These are phyloP conservation scores for Cecropterus lyciades DNA, from an alignment of 1,140 invertebrate genomes.

Conservation along the genomic window DNA sequence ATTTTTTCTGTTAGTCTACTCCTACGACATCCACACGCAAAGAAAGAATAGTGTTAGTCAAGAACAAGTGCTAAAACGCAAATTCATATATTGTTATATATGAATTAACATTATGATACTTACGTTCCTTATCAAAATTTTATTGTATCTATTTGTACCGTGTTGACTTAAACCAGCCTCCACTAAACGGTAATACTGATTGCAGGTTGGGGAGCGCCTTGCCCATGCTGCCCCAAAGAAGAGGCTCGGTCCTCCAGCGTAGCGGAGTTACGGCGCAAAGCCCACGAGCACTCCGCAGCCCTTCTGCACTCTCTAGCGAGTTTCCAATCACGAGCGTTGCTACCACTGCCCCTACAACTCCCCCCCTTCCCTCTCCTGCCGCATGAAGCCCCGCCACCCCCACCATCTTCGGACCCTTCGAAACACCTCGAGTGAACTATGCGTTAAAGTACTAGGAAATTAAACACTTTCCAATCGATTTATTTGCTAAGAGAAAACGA, in stretches of 20 bases:
- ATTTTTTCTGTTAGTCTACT: no score
- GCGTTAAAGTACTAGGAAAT: no score
- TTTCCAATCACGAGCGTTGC: conserved; percentile 83
- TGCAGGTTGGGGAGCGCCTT: conserved; percentile 85
- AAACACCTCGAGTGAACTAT: conserved; percentile 73
- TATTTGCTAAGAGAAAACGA: no score
- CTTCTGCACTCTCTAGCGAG: conserved; percentile 89
- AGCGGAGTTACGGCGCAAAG: conserved; percentile 93
- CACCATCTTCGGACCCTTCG: conserved; percentile 75
- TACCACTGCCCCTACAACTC: conserved; percentile 85
- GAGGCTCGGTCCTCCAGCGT: conserved; percentile 90
- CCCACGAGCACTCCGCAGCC: conserved; percentile 95
- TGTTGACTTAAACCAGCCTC: not conserved
- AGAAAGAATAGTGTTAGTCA: no score
- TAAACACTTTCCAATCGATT: no score
- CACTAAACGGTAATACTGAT: conserved; percentile 2
- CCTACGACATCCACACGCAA: no score
- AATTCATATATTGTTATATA: no score
- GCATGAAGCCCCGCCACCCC: conserved; percentile 70
- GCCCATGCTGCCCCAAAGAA: conserved; percentile 90
- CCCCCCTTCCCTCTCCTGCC: conserved; percentile 81
- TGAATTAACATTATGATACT: no score
- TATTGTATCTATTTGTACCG: no score
- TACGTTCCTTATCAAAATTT: no score
- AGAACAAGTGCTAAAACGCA: no score